Base-by-base conservation (phyloP, 2,113 vertebrate genomes). In the Crotalus tigris region DNA sequence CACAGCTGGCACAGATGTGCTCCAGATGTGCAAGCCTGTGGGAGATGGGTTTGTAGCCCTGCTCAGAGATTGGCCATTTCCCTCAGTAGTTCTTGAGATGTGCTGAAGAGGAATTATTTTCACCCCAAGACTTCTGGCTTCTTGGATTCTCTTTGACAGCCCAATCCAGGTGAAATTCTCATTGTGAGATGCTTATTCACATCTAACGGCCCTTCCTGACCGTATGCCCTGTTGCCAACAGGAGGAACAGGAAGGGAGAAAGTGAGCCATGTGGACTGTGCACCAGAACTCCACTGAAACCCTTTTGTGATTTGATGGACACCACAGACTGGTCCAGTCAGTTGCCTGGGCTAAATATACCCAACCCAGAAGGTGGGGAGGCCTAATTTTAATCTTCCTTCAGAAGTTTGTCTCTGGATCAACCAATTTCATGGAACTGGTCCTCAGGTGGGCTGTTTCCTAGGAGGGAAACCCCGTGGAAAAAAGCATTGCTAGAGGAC, bases 111-210 rank as follows among this genome's bases (percentile, higher is more conserved):
- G 64, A n/a, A 61, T 33, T 90, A 33, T 10, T 2, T 75, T 46
- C 2, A 92, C 49, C 49, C 59, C 29, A 90, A 4, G 89, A 91
- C 46, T 93, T 26, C 54, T 90, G 7, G 10, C 19, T 92, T 51
- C 58, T 93, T 58, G 12, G 87, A 33, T 90, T 75, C 81, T 85
- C 85, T 17, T 4, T 0, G 0, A 12, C 69, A 94, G 93, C 88
- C 85, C 57, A 57, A 57, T 19, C 94, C 89, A 94, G 95, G 91
- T 51, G 93, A 92, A 69, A 69, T n/a, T 69, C 29, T 33, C 5
- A 13, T 17, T n/a, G 4, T 69, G 64, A 33, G 13, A 75, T 33
- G 64, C 64, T n/a, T 75, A 33, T 75, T 33, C 64, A 75, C 12
- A 17, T 75, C 12, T 5, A 75, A 13, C 0, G 2, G 64, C 0